Evolutionary conservation across 2,113 vertebrate species (phyloP).

Genomic region (Thamnophis sirtalis): DNA sequence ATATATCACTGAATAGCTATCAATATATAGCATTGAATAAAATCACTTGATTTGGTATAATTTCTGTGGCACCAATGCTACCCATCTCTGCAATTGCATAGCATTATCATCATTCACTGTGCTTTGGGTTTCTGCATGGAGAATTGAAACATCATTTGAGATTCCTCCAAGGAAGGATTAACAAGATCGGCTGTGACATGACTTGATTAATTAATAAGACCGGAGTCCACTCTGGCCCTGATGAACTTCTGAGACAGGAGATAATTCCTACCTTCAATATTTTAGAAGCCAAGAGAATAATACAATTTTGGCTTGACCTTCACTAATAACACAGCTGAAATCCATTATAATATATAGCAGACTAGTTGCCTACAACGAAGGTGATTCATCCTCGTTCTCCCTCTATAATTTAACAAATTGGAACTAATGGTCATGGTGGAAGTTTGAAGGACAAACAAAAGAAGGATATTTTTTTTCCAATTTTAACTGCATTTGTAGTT

Average conservation of each 20-base stretch:
- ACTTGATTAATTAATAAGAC: conserved; percentile 72
- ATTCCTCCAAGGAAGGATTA: conserved; percentile 68
- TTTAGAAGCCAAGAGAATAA: conserved; percentile 64
- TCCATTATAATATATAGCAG: conserved; percentile 53
- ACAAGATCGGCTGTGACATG: conserved; percentile 65
- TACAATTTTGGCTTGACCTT: conserved; percentile 60
- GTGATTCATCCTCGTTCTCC: conserved; percentile 23
- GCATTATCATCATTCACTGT: conserved; percentile 60
- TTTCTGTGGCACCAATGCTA: conserved; percentile 43
- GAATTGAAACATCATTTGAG: conserved; percentile 66
- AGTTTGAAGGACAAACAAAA: conserved; percentile 6
- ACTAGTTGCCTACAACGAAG: conserved; percentile 37
- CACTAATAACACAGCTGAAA: conserved; percentile 61
- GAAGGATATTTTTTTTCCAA: background rate
- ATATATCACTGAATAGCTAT: conserved; percentile 2
- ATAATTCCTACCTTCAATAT: conserved; percentile 67
- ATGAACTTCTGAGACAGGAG: conserved; percentile 63
- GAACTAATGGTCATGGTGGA: background rate
- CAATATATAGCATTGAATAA: no score
- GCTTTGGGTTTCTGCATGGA: conserved; percentile 65
- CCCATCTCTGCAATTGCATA: conserved; percentile 55
- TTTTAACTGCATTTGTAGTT: conserved; percentile 16
- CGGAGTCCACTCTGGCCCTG: conserved; percentile 58
- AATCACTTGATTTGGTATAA: conserved; percentile 38
- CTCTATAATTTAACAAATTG: conserved; percentile 19